Evolutionary conservation across 2,797 vertebrate species (phyloP).

Genomic region (Oryzias sinensis): DNA sequence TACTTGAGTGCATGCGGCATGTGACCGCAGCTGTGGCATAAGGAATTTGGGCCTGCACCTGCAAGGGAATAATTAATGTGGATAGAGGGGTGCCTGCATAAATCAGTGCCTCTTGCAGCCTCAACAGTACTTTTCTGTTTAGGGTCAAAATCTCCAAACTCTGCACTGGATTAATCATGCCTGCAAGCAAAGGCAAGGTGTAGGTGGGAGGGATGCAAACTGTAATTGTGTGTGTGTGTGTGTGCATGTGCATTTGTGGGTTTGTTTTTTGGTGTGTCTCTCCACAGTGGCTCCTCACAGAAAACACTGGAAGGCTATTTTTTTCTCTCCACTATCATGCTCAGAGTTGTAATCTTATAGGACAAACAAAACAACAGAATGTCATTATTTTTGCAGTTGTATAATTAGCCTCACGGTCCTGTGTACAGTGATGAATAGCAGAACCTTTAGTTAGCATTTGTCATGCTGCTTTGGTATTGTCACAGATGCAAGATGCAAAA

Average conservation of each 20-base stretch:
- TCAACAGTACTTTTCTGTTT: conserved; percentile 84
- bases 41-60: conserved; percentile 82
- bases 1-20: conserved; percentile 34
- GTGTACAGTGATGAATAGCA: conserved; percentile 78
- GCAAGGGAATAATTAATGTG: conserved; percentile 81
- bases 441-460: conserved; percentile 83
- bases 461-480: conserved; percentile 75
- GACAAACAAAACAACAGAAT: conserved; percentile 74
- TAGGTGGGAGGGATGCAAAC: conserved; percentile 45
- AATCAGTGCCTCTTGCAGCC: conserved; percentile 82
- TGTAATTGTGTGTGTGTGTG: conserved; percentile 35
- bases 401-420: conserved; percentile 75
- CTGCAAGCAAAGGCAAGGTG: conserved; percentile 55
- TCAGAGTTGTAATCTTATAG: conserved; percentile 62
- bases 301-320: conserved; percentile 49
- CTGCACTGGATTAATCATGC: conserved; percentile 79
- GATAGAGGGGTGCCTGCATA: conserved; percentile 74
- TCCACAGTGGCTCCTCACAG: conserved; percentile 19
- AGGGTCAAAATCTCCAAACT: conserved; percentile 81
- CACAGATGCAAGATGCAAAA: conserved; percentile 63
- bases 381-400: conserved; percentile 68
- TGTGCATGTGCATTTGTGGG: conserved; percentile 19
- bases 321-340: conserved; percentile 34
- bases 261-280: conserved; percentile 25
- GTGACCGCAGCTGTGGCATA: conserved; percentile 65